Conservation (phyloP, 2,888 invertebrate species). For the Drosophila austrosaltans region DNA sequence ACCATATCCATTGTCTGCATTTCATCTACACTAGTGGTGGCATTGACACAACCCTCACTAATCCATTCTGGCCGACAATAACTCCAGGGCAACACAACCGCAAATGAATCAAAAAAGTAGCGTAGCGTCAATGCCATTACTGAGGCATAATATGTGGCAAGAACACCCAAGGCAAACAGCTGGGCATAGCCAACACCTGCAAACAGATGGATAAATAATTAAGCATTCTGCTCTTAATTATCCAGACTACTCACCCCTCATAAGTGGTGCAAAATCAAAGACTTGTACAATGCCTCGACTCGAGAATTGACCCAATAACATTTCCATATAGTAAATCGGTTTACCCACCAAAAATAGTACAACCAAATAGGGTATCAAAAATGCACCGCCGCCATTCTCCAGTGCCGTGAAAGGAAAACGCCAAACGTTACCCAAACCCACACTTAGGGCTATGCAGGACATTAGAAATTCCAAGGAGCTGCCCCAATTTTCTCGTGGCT, state of each 20-base stretch:
- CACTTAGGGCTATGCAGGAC: constrained; percentile 86
- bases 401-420: constrained; percentile 87
- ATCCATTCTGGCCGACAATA: constrained; percentile 85
- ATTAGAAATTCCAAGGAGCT: constrained; percentile 87
- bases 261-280: constrained; percentile 87
- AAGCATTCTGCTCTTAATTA: background rate
- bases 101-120: constrained; percentile 87
- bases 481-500: constrained; percentile 85
- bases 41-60: constrained; percentile 80
- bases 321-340: constrained; percentile 89
- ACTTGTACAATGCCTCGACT: constrained; percentile 88
- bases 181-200: constrained; percentile 86
- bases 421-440: constrained; percentile 86
- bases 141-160: constrained; percentile 88
- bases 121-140: constrained; percentile 87
- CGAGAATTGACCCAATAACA: constrained; percentile 89
- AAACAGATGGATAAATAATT: background rate
- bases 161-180: constrained; percentile 84
- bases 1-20: constrained; percentile 9
- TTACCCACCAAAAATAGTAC: constrained; percentile 87
- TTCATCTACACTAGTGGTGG: constrained; percentile 25
- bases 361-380: constrained; percentile 87
- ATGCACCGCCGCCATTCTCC: constrained; percentile 88
- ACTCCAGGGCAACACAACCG: constrained; percentile 86
- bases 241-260: constrained; percentile 85